Evolutionary conservation across 2,797 vertebrate species (phyloP), one percentile per base, ranked within the genome.

Genomic region (Oryzias sinensis): DNA sequence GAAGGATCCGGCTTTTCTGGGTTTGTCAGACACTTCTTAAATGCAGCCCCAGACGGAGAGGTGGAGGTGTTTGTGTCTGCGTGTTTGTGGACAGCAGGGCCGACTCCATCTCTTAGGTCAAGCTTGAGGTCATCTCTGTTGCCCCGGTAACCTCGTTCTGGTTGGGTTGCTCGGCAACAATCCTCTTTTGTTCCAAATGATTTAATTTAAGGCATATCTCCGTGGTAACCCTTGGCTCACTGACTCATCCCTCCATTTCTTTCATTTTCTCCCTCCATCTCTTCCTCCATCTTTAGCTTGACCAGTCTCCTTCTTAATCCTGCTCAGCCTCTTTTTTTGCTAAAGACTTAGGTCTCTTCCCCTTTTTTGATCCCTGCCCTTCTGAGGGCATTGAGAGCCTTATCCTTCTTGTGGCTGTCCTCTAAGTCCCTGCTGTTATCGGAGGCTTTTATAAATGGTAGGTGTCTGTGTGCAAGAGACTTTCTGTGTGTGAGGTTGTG

Each of bases 121-220:
- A 79, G 80, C 88, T 89, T 88, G 33, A 81, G 90, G 91, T 93
- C 90, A 91, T 76, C 49, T 65, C 74, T 29, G 89, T 91, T 90
- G 81, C 84, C 82, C 84, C 70, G 87, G 88, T 88, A 88, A 82
- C 81, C 85, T 80, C 41, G 82, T 81, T 84, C 83, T 53, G 70
- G 72, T 59, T 81, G 68, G 80, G 90, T 93, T 91, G 90, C 90
- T 72, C 89, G 88, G 91, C 89, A 91, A 92, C 91, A 52, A 82
- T 83, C 77, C 67, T 80, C 84, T 81, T 90, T 90, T 91, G 86
- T 91, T 90, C 88, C 83, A 89, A 89, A 88, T 90, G 80, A 89
- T 90, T 91, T 91, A 87, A 91, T 92, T 90, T 90, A 84, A 81
- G 84, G 83, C 84, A 80, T 87, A 87, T 90, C 80, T 82, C 65